These are phyloP conservation scores for Serranochromis macrocephalus DNA, from an alignment of 2,113 vertebrate genomes.

Conservation along the genomic window DNA sequence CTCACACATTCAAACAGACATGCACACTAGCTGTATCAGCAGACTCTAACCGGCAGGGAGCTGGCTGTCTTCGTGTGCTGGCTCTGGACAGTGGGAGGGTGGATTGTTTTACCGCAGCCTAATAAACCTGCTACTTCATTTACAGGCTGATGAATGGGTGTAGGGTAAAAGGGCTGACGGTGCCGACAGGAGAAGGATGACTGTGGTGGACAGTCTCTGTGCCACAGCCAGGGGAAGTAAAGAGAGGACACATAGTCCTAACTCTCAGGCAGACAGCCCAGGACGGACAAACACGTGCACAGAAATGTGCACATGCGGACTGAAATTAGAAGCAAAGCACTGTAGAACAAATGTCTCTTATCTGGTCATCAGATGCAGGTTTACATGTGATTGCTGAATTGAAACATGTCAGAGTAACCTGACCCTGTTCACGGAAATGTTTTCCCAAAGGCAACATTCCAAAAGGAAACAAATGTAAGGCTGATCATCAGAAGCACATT, in stretches of 20 bases:
- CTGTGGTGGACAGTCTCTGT: slow-evolving; percentile 14
- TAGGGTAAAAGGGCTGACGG: slow-evolving; percentile 28
- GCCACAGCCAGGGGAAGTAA: slow-evolving; percentile 4
- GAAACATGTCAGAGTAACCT: background rate
- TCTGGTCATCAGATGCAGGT: background rate
- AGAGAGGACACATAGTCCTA: background rate
- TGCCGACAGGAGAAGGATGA: slow-evolving; percentile 51
- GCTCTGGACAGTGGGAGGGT: background rate
- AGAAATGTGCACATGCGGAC: background rate
- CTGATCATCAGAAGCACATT: background rate
- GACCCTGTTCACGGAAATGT: background rate
- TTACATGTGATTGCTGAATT: background rate
- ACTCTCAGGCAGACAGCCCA: background rate
- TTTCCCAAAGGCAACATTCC: background rate
- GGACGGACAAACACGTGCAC: background rate
- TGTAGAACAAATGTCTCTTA: background rate
- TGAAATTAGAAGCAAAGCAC: background rate
- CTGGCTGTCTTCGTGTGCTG: slow-evolving; percentile 15
- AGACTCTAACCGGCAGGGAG: slow-evolving; percentile 4
- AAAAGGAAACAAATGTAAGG: background rate
- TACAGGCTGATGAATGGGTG: slow-evolving; percentile 53
- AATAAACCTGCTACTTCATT: slow-evolving; percentile 63
- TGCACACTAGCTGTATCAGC: slow-evolving; percentile 30
- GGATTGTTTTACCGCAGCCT: slow-evolving; percentile 54
- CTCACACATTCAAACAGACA: background rate